Conservation (phyloP, 2,113 vertebrate genomes). For the Gasterosteus aculeatus region DNA sequence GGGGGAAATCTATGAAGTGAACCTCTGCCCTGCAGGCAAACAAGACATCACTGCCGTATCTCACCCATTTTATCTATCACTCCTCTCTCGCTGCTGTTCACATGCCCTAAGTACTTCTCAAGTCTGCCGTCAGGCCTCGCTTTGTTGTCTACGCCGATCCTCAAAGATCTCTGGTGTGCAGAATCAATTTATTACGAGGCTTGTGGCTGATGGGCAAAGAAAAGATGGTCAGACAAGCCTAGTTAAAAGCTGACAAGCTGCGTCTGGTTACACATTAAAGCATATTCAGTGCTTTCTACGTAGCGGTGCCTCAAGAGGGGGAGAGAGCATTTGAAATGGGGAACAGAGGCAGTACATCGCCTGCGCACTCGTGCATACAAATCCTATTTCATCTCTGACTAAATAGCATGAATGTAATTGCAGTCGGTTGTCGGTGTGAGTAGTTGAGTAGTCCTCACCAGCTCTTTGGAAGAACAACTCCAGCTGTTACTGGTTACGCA, state of each 20-base stretch:
- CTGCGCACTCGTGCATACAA: background rate
- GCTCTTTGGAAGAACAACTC: background rate
- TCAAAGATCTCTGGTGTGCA: slow-evolving; percentile 38
- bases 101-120: slow-evolving; percentile 36
- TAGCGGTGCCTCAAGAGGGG: slow-evolving; percentile 51
- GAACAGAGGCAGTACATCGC: background rate
- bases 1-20: slow-evolving; percentile 26
- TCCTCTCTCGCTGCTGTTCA: slow-evolving; percentile 35
- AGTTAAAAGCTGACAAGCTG: slow-evolving; percentile 58
- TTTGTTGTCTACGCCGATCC: slow-evolving; percentile 31
- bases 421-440: too few relatives aligned
- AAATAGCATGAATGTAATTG: background rate
- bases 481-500: background rate
- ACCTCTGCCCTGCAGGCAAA: slow-evolving; percentile 49
- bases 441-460: background rate
- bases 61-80: slow-evolving; percentile 35
- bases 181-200: slow-evolving; percentile 57
- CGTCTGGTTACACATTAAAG: slow-evolving; percentile 54
- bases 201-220: slow-evolving; percentile 45
- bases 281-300: slow-evolving; percentile 54
- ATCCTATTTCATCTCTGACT: slow-evolving; percentile 1
- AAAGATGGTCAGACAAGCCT: slow-evolving; percentile 52
- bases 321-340: slow-evolving; percentile 24
- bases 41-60: slow-evolving; percentile 44
- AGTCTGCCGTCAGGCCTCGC: slow-evolving; percentile 34